Evolutionary conservation across 92 coral and sea anemone species (phyloP).

Genomic region (Blastomussa wellsi): DNA sequence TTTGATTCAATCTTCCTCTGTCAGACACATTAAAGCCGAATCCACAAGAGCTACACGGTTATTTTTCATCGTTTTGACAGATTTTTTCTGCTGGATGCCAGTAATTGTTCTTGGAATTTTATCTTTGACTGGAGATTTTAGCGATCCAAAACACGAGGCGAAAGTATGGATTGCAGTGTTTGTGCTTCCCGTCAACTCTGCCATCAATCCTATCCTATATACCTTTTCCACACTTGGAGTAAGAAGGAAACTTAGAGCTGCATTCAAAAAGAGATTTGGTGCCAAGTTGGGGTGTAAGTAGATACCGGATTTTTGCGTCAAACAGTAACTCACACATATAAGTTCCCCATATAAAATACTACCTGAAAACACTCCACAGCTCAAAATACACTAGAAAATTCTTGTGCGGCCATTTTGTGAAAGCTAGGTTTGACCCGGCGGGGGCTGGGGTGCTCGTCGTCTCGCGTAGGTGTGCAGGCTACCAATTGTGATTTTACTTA

Average conservation of each 20-base stretch:
- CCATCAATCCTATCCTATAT: slow-evolving; percentile 74
- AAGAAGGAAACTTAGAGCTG: slow-evolving; percentile 15
- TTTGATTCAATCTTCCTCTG: slow-evolving; percentile 1
- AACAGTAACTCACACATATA: not conserved
- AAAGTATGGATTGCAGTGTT: slow-evolving; percentile 81
- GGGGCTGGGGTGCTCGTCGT: too few relatives aligned
- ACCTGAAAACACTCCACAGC: not conserved
- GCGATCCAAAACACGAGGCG: slow-evolving; percentile 49
- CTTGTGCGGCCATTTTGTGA: too few relatives aligned
- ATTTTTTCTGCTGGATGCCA: slow-evolving; percentile 74
- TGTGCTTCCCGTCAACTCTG: slow-evolving; percentile 72
- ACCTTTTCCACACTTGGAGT: slow-evolving; percentile 68
- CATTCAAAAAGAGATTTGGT: slow-evolving; percentile 6
- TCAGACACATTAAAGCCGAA: slow-evolving; percentile 42
- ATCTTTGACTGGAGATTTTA: slow-evolving; percentile 59
- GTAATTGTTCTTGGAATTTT: slow-evolving; percentile 61
- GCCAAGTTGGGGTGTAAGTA: slow-evolving; percentile 11
- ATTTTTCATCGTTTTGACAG: slow-evolving; percentile 65
- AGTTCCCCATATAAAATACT: not conserved
- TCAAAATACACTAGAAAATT: not conserved
- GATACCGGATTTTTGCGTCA: not conserved
- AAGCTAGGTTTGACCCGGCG: too few relatives aligned
- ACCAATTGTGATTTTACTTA: too few relatives aligned
- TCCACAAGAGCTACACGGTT: slow-evolving; percentile 57
- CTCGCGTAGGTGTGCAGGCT: too few relatives aligned